Base-by-base conservation (phyloP, 2,113 vertebrate species). In the Emydura subglobosa region DNA sequence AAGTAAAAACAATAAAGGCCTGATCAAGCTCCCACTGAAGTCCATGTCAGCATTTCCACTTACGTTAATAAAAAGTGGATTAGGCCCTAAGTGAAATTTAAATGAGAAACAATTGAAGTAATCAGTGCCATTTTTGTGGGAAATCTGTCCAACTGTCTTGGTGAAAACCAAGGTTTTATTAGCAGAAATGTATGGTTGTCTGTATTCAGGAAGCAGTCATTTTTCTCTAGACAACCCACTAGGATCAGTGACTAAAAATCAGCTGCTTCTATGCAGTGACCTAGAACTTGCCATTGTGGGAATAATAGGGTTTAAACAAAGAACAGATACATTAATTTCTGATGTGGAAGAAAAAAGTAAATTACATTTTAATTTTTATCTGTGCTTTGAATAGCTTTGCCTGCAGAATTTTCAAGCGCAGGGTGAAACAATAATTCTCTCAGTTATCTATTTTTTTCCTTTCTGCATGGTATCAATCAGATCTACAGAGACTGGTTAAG, bases 331-430 rank as follows among this genome's bases (percentile, higher is more conserved):
- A 55, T 92, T 96, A 84, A 87, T 90, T 96, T 83, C 50, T 92
- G 95, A 96, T 90, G 74, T 92, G 79, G 74, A 95, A 97, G 82
- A 95, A 95, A 94, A 91, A 76, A 93, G 51, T 50, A 94, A 97
- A 97, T 97, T 94, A 47, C 51, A 87, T 95, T 83, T 97, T 96
- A 92, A 97, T 97, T 91, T 95, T 95, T 74, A 54, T 86, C 78
- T 89, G 24, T 82, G 59, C 54, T 98, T 96, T 96, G 86, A 94
- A 84, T 78, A 94, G 78, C 34, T 97, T 95, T 97, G 65, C 78
- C 78, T 92, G 39, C 94, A 97, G 82, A 90, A 96, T 95, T 96
- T 96, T 83, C 25, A 1, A 83, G 59, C 39, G 94, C 90, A 90
- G 83, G 50, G 85, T 88, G 87, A 98, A 97, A 94, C 78, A 90